Evolutionary conservation across 1,140 invertebrate genomes (phyloP).

Genomic region (Heliconius hewitsoni): DNA sequence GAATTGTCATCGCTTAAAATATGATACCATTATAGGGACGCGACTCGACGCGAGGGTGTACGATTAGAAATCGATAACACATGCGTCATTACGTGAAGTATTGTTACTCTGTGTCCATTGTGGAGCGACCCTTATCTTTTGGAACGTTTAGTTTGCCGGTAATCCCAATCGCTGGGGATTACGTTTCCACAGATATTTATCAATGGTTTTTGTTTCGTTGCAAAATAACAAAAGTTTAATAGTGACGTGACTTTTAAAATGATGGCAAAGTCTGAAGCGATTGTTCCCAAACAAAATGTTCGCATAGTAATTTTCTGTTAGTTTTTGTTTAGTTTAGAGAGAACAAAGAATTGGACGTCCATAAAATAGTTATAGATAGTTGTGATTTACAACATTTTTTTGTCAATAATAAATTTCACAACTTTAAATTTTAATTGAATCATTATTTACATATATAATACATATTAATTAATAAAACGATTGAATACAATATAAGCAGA

Average conservation of each 20-base stretch:
- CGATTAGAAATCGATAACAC: conserved; percentile 75
- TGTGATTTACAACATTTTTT: not conserved
- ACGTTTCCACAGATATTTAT: conserved; percentile 56
- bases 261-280: conserved; percentile 4
- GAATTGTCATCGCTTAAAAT: conserved; percentile 29
- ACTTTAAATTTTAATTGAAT: too few relatives aligned
- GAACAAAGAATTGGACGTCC: not conserved
- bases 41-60: conserved; percentile 56
- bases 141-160: conserved; percentile 59
- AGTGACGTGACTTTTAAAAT: conserved; percentile 14
- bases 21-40: conserved; percentile 36
- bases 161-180: conserved; percentile 73
- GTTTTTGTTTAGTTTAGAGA: not conserved
- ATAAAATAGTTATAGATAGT: not conserved
- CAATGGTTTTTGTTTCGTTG: conserved; percentile 50
- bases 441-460: too few relatives aligned
- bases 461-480: too few relatives aligned
- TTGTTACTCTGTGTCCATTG: conserved; percentile 65
- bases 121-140: conserved; percentile 68
- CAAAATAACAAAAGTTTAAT: conserved; percentile 12
- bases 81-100: conserved; percentile 64
- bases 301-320: conserved; percentile 9
- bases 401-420: not conserved
- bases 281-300: not conserved
- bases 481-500: not conserved